These are phyloP conservation scores for Callocephalon fimbriatum DNA, from an alignment of 2,113 vertebrate species.

Conservation along the genomic window DNA sequence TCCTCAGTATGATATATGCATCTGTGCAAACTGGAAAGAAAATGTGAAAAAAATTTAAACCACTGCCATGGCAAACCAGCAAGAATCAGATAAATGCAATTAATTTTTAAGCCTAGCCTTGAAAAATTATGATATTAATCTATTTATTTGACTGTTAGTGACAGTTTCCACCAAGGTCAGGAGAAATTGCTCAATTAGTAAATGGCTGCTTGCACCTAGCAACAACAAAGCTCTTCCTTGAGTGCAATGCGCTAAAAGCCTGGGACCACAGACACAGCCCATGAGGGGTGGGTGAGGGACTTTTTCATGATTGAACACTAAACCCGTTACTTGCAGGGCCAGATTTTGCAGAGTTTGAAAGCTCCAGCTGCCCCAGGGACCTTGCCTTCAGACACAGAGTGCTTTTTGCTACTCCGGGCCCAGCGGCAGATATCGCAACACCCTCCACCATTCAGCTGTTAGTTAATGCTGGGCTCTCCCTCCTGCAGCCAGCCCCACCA, in stretches of 20 bases:
- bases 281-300: not conserved
- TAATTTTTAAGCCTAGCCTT: slow-evolving; percentile 54
- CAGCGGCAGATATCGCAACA: accelerated
- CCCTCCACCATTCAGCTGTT: no score
- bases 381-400: accelerated
- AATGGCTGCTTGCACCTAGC: not conserved
- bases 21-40: slow-evolving; percentile 40
- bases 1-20: slow-evolving; percentile 46
- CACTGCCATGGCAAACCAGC: not conserved
- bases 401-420: not conserved
- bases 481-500: not conserved
- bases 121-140: slow-evolving; percentile 48
- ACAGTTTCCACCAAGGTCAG: slow-evolving; percentile 52
- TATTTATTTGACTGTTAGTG: slow-evolving; percentile 17
- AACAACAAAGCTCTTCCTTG: not conserved
- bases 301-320: accelerated
- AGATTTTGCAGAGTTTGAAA: not conserved
- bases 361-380: no score
- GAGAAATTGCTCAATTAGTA: slow-evolving; percentile 49
- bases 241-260: not conserved
- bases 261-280: accelerated
- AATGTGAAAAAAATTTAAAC: slow-evolving; percentile 24
- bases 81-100: slow-evolving; percentile 45
- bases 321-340: not conserved
- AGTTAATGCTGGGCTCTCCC: no score